Evolutionary conservation across 2,113 vertebrate species (phyloP).

Genomic region (Triplophysa tibetana): DNA sequence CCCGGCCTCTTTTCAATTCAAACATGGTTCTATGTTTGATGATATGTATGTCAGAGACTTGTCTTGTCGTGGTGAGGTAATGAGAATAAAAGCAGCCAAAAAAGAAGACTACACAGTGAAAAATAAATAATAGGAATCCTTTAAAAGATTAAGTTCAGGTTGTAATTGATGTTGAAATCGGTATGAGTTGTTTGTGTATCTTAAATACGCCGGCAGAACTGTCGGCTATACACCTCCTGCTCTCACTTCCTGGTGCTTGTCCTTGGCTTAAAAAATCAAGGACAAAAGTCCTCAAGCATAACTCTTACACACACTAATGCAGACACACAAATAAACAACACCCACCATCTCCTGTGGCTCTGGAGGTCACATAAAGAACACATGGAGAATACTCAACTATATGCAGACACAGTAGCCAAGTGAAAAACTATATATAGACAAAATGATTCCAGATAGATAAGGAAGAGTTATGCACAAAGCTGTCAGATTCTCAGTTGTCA

Average conservation of each 20-base stretch:
- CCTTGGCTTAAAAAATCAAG: conserved; percentile 62
- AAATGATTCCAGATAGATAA: not conserved
- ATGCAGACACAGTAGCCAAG: conserved; percentile 3
- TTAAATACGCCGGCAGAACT: conserved; percentile 59
- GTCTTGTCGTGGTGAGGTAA: no score
- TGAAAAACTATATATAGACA: not conserved
- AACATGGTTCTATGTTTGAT: no score
- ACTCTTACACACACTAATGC: conserved; percentile 62
- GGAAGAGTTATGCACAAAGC: not conserved
- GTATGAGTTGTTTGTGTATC: not conserved
- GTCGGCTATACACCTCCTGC: conserved; percentile 55
- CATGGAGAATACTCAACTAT: conserved; percentile 44
- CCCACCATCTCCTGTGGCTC: conserved; percentile 55
- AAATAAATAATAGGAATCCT: no score
- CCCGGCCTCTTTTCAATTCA: no score
- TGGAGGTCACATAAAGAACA: conserved; percentile 55
- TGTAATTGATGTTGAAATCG: no score
- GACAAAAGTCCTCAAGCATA: conserved; percentile 62
- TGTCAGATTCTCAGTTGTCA: conserved; percentile 12
- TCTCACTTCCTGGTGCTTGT: conserved; percentile 60
- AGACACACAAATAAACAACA: conserved; percentile 44
- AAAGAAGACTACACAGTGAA: no score
- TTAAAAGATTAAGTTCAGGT: no score
- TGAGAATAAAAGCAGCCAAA: no score
- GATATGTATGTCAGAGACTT: no score